Evolutionary conservation across 2,113 vertebrate genomes (phyloP).

Genomic region (Steatornis caripensis): DNA sequence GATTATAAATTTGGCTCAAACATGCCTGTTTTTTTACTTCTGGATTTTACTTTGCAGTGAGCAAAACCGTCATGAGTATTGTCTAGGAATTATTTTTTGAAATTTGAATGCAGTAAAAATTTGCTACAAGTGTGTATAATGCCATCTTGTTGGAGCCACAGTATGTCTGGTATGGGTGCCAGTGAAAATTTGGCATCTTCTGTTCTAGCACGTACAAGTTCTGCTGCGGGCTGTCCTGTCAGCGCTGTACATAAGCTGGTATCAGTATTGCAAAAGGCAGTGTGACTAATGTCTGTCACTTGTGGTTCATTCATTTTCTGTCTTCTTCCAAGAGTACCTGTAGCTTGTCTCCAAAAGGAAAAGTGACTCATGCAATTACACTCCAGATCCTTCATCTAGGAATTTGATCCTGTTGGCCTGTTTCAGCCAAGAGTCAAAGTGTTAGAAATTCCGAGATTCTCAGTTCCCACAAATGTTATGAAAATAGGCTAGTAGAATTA

Average conservation of each 20-base stretch:
- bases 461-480: not conserved
- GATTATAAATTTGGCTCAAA: not conserved
- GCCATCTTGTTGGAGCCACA: not conserved
- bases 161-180: not conserved
- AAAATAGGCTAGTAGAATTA: not conserved
- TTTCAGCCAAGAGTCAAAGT: not conserved
- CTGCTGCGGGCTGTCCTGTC: not conserved
- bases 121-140: not conserved
- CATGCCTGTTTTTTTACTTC: not conserved
- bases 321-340: not conserved
- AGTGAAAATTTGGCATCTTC: not conserved
- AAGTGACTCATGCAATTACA: not conserved
- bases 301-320: not conserved
- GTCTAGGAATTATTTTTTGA: not conserved
- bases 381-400: not conserved
- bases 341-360: not conserved
- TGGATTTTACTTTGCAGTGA: not conserved
- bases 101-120: not conserved
- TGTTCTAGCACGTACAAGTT: not conserved
- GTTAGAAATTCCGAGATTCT: not conserved
- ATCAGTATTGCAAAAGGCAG: not conserved
- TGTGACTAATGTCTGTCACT: not conserved
- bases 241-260: not conserved
- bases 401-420: not conserved
- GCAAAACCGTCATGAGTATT: not conserved